Conservation (phyloP, 2,797 vertebrate genomes). For the Darevskia nairensis region DNA sequence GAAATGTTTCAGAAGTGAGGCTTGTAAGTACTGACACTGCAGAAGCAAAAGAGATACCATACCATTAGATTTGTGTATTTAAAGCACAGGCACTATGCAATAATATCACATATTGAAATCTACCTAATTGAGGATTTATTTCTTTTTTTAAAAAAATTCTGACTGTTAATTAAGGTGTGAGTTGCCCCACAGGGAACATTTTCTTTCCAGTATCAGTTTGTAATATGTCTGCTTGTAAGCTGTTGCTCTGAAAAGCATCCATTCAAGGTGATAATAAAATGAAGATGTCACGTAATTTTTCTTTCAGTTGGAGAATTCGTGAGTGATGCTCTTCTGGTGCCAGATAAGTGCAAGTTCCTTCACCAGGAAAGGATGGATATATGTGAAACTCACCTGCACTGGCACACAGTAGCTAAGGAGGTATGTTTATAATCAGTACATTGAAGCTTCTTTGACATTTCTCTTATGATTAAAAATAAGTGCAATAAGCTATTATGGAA, state of each 20-base stretch:
- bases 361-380: constrained; percentile 97
- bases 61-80: not conserved
- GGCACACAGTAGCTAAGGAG: constrained; percentile 99
- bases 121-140: not conserved
- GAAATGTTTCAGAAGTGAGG: no score
- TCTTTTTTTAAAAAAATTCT: not conserved
- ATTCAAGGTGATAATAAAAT: constrained; percentile 13
- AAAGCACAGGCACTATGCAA: not conserved
- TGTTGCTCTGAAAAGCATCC: not conserved
- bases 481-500: not conserved
- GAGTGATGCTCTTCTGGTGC: constrained; percentile 95
- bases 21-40: not conserved
- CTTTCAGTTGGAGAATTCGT: constrained; percentile 96
- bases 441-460: not conserved
- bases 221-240: not conserved
- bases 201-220: not conserved
- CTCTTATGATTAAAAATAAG: not conserved
- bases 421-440: constrained; percentile 71
- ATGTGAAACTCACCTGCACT: constrained; percentile 97
- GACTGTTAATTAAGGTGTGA: constrained; percentile 12
- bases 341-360: constrained; percentile 97
- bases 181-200: not conserved
- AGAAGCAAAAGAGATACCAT: not conserved
- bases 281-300: constrained; percentile 18
- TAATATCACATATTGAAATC: not conserved